Percentiles rank a stretch among this genome's conserved stretches.
Evolutionary conservation across 2,113 vertebrate genomes (phyloP).

Genomic region (Gallinago jamesoni): DNA sequence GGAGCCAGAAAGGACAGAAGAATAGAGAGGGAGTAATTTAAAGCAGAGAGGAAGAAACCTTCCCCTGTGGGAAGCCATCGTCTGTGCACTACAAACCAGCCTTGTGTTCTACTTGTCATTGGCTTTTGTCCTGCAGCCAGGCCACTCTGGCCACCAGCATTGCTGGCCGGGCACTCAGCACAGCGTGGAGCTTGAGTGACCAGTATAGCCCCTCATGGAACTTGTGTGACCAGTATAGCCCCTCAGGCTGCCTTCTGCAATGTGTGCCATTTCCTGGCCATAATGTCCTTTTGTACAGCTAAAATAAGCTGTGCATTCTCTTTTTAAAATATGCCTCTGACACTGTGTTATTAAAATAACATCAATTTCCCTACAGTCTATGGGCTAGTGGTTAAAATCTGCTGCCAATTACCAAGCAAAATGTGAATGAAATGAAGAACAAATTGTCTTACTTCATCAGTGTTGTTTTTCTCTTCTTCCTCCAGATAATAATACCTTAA

Average conservation of each 20-base stretch:
- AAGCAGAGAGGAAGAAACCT: not conserved
- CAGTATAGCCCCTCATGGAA: not conserved
- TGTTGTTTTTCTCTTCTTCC: not conserved
- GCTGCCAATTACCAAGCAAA: constrained; percentile 38
- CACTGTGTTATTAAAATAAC: not conserved
- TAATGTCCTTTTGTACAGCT: not conserved
- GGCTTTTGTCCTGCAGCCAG: not conserved
- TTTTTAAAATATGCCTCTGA: not conserved
- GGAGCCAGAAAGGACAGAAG: not conserved
- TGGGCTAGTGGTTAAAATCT: not conserved
- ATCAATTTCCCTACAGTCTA: not conserved
- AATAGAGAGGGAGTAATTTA: not conserved
- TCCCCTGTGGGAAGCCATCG: accelerated
- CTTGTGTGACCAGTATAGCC: not conserved
- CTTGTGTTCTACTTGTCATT: not conserved
- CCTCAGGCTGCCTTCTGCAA: not conserved
- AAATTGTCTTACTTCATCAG: constrained; percentile 17
- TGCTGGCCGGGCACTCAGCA: accelerated
- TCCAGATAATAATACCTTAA: constrained; percentile 23
- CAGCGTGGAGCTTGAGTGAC: not conserved
- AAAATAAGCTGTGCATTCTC: not conserved
- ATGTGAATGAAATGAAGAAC: constrained; percentile 5
- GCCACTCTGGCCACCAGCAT: accelerated
- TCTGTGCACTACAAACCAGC: not conserved
- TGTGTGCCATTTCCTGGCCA: not conserved